A percentile compares a stretch with the other conserved stretches of the same genome.
Conservation (phyloP, 2,888 invertebrate species). For the Coenonympha arcania region DNA sequence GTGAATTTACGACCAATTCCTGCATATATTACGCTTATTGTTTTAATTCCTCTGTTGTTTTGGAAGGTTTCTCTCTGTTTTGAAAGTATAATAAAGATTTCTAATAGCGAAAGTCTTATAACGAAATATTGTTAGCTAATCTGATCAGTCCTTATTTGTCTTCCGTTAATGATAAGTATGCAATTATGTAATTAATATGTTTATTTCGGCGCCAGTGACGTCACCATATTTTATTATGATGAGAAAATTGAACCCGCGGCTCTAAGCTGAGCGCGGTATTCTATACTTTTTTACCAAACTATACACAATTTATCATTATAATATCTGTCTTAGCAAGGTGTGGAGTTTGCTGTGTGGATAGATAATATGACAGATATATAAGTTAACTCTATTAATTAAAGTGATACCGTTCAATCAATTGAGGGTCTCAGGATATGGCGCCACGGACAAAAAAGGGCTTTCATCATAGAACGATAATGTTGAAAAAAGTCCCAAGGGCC, state of each 20-base stretch:
- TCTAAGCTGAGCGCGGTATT: too few relatives aligned
- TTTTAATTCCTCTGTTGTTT: not conserved
- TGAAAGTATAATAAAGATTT: not conserved
- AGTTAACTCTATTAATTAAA: conserved; percentile 34
- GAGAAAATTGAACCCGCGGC: not conserved
- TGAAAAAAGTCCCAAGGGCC: conserved; percentile 47
- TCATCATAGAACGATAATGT: conserved; percentile 56
- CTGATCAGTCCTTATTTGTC: too few relatives aligned
- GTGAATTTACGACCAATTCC: not conserved
- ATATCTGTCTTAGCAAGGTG: conserved; percentile 14
- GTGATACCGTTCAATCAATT: conserved; percentile 51
- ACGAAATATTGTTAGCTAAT: not conserved
- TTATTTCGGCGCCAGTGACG: not conserved
- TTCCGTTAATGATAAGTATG: not conserved
- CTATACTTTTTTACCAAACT: not conserved
- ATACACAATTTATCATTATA: not conserved
- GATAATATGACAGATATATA: conserved; percentile 21
- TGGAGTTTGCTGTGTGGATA: too few relatives aligned
- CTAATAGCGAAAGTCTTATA: not conserved
- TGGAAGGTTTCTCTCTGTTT: not conserved
- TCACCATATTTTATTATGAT: not conserved
- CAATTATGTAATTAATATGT: not conserved
- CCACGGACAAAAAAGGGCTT: conserved; percentile 52
- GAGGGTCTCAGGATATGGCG: conserved; percentile 40
- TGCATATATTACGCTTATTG: conserved; percentile 1